Evolutionary conservation across 2,113 vertebrate species (phyloP), one percentile per base, ranked within the genome.

Genomic region (Peromyscus maniculatus): DNA sequence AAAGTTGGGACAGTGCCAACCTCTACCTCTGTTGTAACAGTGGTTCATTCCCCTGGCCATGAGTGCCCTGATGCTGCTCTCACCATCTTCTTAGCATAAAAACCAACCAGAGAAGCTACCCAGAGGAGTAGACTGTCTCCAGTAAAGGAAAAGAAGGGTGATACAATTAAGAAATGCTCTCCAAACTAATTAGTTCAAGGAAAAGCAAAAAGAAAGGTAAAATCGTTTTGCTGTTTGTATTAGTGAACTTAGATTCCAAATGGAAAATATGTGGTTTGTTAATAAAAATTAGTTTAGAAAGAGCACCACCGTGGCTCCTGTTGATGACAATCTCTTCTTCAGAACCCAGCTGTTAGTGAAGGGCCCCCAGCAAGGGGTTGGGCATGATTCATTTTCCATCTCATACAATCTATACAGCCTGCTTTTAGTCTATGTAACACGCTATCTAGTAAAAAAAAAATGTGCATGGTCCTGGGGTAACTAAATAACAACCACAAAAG

Each of bases 41-140:
- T 72, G 96, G 80, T 96, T 98, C 93, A 7, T 89, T 97, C 0
- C 0, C 91, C 59, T 66, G 87, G 84, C 96, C 93, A 97, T 98
- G 98, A 97, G 97, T 94, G 92, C 92, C 80, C 36, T 96, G 98
- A 98, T 98, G 86, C 94, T 95, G 97, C 89, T 94, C 74, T 98
- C 75, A 62, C 78, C 97, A 82, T 97, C 39, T 87, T 96, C 49
- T 93, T 96, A 66, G 67, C 98, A 96, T 97, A 89, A 94, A 97
- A 98, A 78, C 13, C 87, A 92, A 84, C 33, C 46, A 16, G 11
- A 6, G 59, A 91, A 93, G 95, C 97, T 95, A 69, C 67, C 97
- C 97, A 97, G 88, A 97, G 52, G 69, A 96, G 91, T 91, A 97
- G 90, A 96, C 91, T 95, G 55, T 97, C 69, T 97, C 55, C 93